Evolutionary conservation across 2,797 vertebrate species (phyloP), one percentile per base, ranked within the genome.

Genomic region (Microctenopoma lineatum): DNA sequence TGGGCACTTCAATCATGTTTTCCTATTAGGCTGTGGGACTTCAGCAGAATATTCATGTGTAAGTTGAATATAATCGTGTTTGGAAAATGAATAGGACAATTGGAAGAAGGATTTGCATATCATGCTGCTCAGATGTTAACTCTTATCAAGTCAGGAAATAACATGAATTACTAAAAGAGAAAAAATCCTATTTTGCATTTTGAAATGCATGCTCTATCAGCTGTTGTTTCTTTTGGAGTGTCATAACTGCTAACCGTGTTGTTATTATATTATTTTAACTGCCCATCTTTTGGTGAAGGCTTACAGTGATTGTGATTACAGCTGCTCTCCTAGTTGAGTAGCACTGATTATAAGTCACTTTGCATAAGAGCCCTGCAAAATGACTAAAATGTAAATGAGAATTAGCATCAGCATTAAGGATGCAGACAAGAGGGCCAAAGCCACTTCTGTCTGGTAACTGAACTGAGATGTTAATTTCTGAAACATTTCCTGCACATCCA

Each of bases 1-100:
- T 16, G 53, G n/a, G 71, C 66, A 80, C 77, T 77, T 79, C 72
- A 87, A 81, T 84, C 77, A 70, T 78, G 67, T 81, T 84, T 79
- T 80, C 48, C 51, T 62, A 70, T 79, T 68, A 80, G 56, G 21
- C 52, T 67, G 65, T 0, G 10, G 44, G 38, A 69, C 70, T 55
- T 65, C 14, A 47, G 50, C 1, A 0, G 71, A 72, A 85, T 72
- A 83, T 73, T 75, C 70, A 81, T 73, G 68, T 66, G 42, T 53
- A 67, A 58, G 32, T 61, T 66, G 41, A 72, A 75, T 50, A 67
- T 62, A 73, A 74, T 57, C 46, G 14, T 70, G 59, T 48, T 56
- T 41, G 67, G 71, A 46, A 83, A 73, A 73, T 78, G 25, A 73
- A 79, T 60, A 58, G 56, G 72, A 65, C 62, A 71, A 66, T 61